These are phyloP conservation scores for Saguinus imperator DNA, from an alignment of 2,113 vertebrate genomes.

Conservation along the genomic window DNA sequence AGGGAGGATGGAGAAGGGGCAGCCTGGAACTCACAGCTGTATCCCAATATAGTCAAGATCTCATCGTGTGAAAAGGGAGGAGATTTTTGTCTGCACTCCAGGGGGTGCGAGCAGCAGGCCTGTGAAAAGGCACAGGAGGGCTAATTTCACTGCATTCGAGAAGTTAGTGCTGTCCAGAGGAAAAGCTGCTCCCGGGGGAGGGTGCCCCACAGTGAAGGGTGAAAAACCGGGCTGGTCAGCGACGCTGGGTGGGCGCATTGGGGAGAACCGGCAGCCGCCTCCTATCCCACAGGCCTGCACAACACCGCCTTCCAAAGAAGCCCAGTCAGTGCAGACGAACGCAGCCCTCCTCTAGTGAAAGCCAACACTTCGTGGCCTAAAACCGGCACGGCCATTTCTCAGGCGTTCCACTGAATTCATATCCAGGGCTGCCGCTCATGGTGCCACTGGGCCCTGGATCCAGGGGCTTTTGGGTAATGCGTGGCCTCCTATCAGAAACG, in stretches of 20 bases:
- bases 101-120: not conserved
- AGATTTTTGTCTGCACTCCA: not conserved
- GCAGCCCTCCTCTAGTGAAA: not conserved
- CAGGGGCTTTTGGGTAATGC: not conserved
- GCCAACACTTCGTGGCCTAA: not conserved
- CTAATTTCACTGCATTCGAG: not conserved
- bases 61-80: not conserved
- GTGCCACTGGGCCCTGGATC: too few species aligned
- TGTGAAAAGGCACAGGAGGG: not conserved
- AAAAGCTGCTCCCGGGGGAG: not conserved
- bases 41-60: not conserved
- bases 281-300: not conserved
- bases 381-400: not conserved
- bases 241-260: not conserved
- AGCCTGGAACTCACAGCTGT: not conserved
- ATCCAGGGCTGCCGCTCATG: not conserved
- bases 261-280: not conserved
- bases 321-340: not conserved
- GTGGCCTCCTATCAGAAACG: not conserved
- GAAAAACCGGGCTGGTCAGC: not conserved
- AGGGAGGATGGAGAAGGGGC: not conserved
- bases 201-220: not conserved
- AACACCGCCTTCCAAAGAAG: not conserved
- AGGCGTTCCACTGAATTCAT: not conserved
- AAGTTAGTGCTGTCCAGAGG: not conserved